Conservation (phyloP, 1,140 invertebrate species). For the Thalassaphorura encarpata region DNA sequence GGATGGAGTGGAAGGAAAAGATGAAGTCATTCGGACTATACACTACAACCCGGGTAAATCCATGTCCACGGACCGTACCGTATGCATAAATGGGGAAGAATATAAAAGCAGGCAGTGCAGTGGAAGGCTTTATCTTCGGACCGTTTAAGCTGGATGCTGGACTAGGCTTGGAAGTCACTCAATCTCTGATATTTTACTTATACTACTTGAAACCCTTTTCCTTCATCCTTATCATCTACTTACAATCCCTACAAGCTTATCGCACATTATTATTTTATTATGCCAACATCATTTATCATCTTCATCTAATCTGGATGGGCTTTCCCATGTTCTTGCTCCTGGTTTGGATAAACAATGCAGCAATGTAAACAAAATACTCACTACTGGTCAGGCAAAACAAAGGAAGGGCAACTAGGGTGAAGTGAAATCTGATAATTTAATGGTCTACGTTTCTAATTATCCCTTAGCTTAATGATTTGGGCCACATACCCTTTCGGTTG, state of each 20-base stretch:
- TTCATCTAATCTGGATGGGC: background rate
- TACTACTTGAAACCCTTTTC: background rate
- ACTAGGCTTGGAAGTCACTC: too few species aligned
- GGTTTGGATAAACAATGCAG: background rate
- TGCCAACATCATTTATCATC: conserved; percentile 1
- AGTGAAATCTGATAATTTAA: too few species aligned
- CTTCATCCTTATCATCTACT: conserved; percentile 11
- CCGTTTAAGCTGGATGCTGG: background rate
- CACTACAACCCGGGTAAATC: background rate
- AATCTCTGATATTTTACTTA: too few species aligned
- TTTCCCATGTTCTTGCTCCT: background rate
- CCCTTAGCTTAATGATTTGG: too few species aligned
- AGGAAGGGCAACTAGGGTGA: too few species aligned
- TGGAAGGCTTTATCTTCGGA: background rate
- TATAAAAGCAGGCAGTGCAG: background rate
- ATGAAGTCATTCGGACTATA: background rate
- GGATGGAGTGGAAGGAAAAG: background rate
- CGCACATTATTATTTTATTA: conserved; percentile 4
- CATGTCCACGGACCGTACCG: background rate
- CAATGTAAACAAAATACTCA: too few species aligned
- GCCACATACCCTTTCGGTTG: too few species aligned
- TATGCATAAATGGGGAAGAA: background rate
- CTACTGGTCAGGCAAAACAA: too few species aligned
- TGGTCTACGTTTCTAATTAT: too few species aligned
- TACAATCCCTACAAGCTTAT: conserved; percentile 6